Evolutionary conservation across 2,888 invertebrate species (phyloP), one percentile per base, ranked within the genome.

Genomic region (Mesorhabditis spiculigera): DNA sequence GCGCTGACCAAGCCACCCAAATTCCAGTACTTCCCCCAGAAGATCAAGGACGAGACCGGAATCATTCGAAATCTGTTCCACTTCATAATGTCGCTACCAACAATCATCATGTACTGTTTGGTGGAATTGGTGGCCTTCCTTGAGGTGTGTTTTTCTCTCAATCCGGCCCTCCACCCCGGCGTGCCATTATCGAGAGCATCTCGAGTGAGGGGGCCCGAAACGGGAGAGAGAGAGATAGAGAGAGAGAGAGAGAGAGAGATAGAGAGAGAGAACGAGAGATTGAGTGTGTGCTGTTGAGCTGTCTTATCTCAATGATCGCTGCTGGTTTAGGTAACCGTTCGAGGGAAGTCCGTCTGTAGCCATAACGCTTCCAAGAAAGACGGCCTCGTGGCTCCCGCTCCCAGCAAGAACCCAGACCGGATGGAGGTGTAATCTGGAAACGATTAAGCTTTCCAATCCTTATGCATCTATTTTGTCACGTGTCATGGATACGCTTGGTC

Each of bases 301-400:
- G 28, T 28, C 28, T 68, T 69, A 65, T 43, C 65, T 10, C 13
- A 45, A 3, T 28, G 28, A n/a, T 50, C n/a, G 58, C 43, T 65
- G 43, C 10, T 4, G 68, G 68, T 74, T 28, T 67, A 78, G 78
- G 77, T 82, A 42, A 81, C 82, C 8, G 70, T 82, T 41, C 73
- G 81, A 63, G 82, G 82, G 58, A 82, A 82, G 73, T 73, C 75
- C n/a, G 82, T 82, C 16, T 82, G 82, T 70, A 77, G 78, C 16
- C 82, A 82, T 72, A 78, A 73, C 43, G 82, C 82, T 4, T 81
- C 80, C 45, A 83, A 83, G 75, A 82, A 82, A 69, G 82, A 82
- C 68, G 82, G 80, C 66, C 74, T 82, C 13, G 78, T 80, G 28
- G 75, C 77, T 43, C 78, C 78, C 10, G 70, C 71, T 28, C 67